Conservation (phyloP, 2,888 invertebrate species). For the Epistrophella euchroma region DNA sequence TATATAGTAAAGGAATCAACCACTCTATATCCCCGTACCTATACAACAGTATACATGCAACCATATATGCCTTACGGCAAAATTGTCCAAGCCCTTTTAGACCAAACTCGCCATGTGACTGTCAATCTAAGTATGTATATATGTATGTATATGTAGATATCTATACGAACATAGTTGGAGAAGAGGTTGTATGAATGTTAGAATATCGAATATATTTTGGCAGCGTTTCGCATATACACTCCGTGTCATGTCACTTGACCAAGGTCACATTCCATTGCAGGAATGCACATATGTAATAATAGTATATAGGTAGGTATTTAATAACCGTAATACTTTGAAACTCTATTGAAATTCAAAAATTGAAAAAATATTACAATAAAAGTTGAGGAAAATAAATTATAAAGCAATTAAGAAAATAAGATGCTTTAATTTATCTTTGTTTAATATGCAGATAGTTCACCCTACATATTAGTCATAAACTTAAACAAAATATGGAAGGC, state of each 20-base stretch:
- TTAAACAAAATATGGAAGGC: too few relatives aligned
- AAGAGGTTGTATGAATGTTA: not conserved
- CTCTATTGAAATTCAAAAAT: too few relatives aligned
- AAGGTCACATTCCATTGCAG: not conserved
- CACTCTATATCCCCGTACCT: not conserved
- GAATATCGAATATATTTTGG: constrained; percentile 22
- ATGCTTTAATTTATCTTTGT: too few relatives aligned
- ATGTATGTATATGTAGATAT: not conserved
- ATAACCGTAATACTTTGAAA: too few relatives aligned
- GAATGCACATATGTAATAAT: too few relatives aligned
- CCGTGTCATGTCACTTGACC: not conserved
- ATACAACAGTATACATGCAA: not conserved
- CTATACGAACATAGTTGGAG: not conserved
- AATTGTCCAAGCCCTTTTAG: constrained; percentile 43
- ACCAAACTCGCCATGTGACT: constrained; percentile 18
- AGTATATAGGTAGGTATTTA: too few relatives aligned
- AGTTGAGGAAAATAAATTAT: too few relatives aligned
- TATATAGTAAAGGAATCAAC: not conserved
- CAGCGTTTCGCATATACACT: not conserved
- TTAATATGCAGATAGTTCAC: too few relatives aligned
- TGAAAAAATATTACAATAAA: too few relatives aligned
- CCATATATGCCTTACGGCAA: not conserved
- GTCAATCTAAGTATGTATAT: constrained; percentile 21
- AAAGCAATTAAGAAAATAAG: too few relatives aligned
- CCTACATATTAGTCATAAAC: too few relatives aligned